Conservation (phyloP, 2,797 vertebrate species). For the Aselliscus stoliczkanus region DNA sequence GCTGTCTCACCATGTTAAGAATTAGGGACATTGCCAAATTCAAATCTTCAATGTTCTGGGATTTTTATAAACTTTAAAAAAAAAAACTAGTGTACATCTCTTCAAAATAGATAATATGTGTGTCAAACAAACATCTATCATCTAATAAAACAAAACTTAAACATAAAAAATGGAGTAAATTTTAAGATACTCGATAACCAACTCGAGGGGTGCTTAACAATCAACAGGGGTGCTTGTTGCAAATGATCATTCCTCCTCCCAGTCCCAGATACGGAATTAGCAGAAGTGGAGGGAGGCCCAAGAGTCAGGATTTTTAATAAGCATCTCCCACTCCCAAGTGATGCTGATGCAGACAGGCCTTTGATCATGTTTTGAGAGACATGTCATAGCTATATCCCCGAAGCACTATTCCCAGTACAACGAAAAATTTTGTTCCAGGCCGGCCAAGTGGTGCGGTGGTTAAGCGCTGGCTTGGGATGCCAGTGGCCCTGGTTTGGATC, state of each 20-base stretch:
- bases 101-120: background rate
- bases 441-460: no score
- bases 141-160: conserved; percentile 37
- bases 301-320: conserved; percentile 28
- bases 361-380: background rate
- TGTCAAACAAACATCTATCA: conserved; percentile 22
- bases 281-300: background rate
- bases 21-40: background rate
- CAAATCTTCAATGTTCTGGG: background rate
- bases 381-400: background rate
- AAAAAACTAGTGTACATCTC: background rate
- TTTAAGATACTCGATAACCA: conserved; percentile 24
- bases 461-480: no score
- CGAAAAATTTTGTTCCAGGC: background rate
- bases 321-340: background rate
- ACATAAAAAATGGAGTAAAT: conserved; percentile 20
- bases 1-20: background rate
- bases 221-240: background rate
- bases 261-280: background rate
- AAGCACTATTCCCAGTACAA: background rate
- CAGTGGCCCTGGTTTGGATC: no score
- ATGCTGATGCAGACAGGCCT: background rate
- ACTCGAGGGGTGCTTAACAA: conserved; percentile 1
- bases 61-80: background rate
- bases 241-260: background rate